Conservation (phyloP, 2,113 vertebrate species). For the Alligator mississippiensis region DNA sequence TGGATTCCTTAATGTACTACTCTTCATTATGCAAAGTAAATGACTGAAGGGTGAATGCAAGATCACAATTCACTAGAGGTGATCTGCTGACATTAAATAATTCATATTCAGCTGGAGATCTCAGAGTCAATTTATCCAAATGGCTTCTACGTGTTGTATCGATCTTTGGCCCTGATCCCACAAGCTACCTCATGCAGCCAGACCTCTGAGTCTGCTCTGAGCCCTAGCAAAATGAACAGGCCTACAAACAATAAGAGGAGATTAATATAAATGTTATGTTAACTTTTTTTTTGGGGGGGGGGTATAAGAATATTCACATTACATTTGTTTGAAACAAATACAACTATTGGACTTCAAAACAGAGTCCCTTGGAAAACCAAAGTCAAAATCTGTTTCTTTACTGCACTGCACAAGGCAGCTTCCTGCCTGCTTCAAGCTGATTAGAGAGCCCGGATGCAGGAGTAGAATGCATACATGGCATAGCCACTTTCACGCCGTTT, state of each 20-base stretch:
- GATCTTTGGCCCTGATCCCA: constrained; percentile 16
- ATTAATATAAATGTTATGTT: background rate
- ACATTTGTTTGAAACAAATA: background rate
- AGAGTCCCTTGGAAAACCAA: background rate
- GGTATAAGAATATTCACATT: background rate
- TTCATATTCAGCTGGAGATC: background rate
- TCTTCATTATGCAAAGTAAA: background rate
- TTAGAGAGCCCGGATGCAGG: too few species aligned
- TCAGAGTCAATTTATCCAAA: background rate
- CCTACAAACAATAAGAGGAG: background rate
- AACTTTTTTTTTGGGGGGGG: constrained; percentile 17
- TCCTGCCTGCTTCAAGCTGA: too few species aligned
- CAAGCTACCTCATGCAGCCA: background rate
- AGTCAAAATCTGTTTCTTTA: background rate
- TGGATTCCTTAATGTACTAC: background rate
- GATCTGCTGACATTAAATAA: background rate
- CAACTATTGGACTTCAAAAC: background rate
- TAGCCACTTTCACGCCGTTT: too few species aligned
- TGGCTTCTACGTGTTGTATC: background rate
- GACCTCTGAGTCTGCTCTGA: background rate
- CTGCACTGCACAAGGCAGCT: too few species aligned
- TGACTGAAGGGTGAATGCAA: background rate
- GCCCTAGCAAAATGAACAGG: background rate
- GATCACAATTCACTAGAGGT: background rate
- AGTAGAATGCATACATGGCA: too few species aligned